Conservation (phyloP, 2,113 vertebrate genomes). For the Mixornis gularis region DNA sequence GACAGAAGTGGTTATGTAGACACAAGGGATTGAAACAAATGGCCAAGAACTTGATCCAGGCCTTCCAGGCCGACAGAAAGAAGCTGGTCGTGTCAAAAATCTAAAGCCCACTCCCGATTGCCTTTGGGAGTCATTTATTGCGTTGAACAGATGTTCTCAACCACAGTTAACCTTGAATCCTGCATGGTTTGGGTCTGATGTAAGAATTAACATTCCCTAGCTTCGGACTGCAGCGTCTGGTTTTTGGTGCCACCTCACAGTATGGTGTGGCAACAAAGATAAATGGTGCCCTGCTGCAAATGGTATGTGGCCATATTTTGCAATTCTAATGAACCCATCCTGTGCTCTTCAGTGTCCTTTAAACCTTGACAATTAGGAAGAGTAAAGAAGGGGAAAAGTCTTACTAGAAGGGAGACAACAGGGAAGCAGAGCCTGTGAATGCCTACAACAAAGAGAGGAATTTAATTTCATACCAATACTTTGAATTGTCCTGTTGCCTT, state of each 20-base stretch:
- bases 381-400: neutral
- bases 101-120: neutral
- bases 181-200: neutral
- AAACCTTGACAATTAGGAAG: constrained; percentile 2
- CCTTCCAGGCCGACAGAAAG: neutral
- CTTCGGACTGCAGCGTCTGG: neutral
- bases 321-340: constrained; percentile 45
- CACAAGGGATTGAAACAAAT: neutral
- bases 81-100: neutral
- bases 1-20: neutral
- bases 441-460: neutral
- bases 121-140: neutral
- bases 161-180: neutral
- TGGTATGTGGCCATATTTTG: neutral
- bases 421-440: neutral
- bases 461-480: neutral
- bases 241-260: constrained; percentile 40
- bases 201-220: constrained; percentile 5
- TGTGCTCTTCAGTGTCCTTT: constrained; percentile 37
- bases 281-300: constrained; percentile 19
- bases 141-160: neutral
- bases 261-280: constrained; percentile 23
- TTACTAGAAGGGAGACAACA: neutral
- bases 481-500: neutral
- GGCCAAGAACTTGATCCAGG: neutral